A percentile compares a stretch with the other conserved stretches of the same genome.
Evolutionary conservation across 1,140 invertebrate genomes (phyloP).

Genomic region (Anoplophora glabripennis): DNA sequence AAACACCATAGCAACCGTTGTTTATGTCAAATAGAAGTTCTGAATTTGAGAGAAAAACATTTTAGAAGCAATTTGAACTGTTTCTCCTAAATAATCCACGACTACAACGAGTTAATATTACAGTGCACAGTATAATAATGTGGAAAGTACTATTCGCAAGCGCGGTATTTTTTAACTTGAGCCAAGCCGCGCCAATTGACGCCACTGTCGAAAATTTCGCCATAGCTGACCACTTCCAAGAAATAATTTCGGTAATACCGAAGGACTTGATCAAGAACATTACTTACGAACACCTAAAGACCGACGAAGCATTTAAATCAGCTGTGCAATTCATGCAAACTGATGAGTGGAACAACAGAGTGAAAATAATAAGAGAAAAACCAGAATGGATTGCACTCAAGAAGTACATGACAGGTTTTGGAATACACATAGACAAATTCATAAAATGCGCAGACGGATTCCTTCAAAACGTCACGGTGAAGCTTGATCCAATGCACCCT

Average conservation of each 20-base stretch:
- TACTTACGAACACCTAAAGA: constrained; percentile 26
- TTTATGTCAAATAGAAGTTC: too few species aligned
- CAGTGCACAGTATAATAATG: too few species aligned
- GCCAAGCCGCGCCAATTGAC: not conserved
- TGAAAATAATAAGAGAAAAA: constrained; percentile 18
- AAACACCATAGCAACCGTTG: not conserved
- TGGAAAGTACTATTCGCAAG: too few species aligned
- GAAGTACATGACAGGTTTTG: constrained; percentile 17
- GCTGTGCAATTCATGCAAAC: constrained; percentile 34
- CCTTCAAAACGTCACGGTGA: constrained; percentile 4
- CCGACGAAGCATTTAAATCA: constrained; percentile 34
- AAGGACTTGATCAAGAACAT: constrained; percentile 23
- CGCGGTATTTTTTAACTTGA: not conserved
- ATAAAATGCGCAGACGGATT: constrained; percentile 9
- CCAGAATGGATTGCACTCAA: constrained; percentile 27
- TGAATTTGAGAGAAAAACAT: too few species aligned
- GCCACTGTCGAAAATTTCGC: not conserved
- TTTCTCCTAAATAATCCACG: too few species aligned
- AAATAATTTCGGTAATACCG: constrained; percentile 21
- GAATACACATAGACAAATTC: constrained; percentile 22
- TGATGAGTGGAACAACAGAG: constrained; percentile 26
- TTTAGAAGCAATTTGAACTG: too few species aligned
- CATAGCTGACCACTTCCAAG: constrained; percentile 11
- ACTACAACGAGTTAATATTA: too few species aligned
- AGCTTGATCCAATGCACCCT: not conserved